phyloP scores from a whole-genome alignment of 2,888 invertebrate genomes.

The Drosophila fulvimacula region DNA sequence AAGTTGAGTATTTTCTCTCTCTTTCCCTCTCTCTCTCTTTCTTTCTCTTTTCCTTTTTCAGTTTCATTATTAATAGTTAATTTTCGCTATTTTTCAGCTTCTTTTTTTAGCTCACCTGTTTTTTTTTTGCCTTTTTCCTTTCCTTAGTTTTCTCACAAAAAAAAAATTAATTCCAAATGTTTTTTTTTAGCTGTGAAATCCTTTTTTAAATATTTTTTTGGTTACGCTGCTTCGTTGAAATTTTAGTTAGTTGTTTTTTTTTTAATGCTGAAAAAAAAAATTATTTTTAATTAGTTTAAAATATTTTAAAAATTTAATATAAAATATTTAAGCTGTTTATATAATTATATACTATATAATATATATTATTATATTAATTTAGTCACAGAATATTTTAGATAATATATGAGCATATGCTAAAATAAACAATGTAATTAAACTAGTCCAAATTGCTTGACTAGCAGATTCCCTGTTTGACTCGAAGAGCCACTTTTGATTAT shows the following conservation, averaged over 20 bases:
- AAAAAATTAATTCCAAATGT: conserved; percentile 40
- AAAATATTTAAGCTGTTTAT: not conserved
- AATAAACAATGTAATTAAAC: not conserved
- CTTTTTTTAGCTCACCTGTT: conserved; percentile 39
- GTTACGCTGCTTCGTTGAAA: conserved; percentile 24
- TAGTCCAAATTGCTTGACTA: not conserved
- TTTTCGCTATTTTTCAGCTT: conserved; percentile 27
- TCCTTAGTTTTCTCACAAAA: conserved; percentile 26
- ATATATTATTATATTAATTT: not conserved
- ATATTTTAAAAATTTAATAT: not conserved
- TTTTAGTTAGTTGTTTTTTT: conserved; percentile 17
- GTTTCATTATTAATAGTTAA: conserved; percentile 20
- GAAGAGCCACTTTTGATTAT: not conserved
- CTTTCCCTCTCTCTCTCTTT: not conserved
- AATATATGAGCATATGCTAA: not conserved
- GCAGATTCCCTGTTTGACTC: not conserved
- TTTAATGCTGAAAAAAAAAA: conserved; percentile 33
- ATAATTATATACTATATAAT: too few species aligned
- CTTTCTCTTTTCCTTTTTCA: conserved; percentile 7
- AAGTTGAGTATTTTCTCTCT: conserved; percentile 22
- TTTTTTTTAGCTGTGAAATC: conserved; percentile 20
- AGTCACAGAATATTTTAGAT: not conserved
- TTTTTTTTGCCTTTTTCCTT: conserved; percentile 30
- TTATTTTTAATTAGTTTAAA: not conserved
- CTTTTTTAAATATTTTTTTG: conserved; percentile 11